Percentiles rank a stretch among this genome's conserved stretches.
phyloP scores from a whole-genome alignment of 1,140 invertebrate genomes.

The Schlechtendalia chinensis region DNA sequence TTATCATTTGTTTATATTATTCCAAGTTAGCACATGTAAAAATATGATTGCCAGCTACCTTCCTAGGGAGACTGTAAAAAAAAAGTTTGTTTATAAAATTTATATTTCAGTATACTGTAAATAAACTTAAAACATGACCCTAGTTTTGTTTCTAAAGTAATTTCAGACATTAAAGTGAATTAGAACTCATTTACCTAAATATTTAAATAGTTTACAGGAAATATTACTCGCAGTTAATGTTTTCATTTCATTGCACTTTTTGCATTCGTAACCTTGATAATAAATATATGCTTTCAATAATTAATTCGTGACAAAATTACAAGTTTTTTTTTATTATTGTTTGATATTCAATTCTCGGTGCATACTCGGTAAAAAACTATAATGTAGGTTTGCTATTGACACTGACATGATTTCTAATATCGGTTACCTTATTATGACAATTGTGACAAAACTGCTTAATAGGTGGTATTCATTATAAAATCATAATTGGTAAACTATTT shows the following conservation, averaged over 20 bases:
- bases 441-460: too few species aligned
- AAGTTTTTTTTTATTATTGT: not conserved
- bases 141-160: too few species aligned
- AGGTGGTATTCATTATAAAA: too few species aligned
- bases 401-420: constrained; percentile 17
- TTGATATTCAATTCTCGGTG: constrained; percentile 11
- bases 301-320: constrained; percentile 5
- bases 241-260: not conserved
- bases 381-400: not conserved
- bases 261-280: constrained; percentile 12
- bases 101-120: not conserved
- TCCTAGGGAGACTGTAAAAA: too few species aligned
- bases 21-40: too few species aligned
- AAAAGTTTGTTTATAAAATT: too few species aligned
- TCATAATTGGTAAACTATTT: too few species aligned
- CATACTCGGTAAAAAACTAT: constrained; percentile 5
- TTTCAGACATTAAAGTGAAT: not conserved
- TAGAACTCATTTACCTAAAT: not conserved
- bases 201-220: too few species aligned
- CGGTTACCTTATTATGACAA: not conserved
- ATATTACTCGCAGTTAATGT: not conserved
- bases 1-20: not conserved
- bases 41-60: too few species aligned
- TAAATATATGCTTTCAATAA: not conserved
- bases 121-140: too few species aligned